phyloP scores from a whole-genome alignment of 2,113 vertebrate genomes.

The Chionodraco myersi region DNA sequence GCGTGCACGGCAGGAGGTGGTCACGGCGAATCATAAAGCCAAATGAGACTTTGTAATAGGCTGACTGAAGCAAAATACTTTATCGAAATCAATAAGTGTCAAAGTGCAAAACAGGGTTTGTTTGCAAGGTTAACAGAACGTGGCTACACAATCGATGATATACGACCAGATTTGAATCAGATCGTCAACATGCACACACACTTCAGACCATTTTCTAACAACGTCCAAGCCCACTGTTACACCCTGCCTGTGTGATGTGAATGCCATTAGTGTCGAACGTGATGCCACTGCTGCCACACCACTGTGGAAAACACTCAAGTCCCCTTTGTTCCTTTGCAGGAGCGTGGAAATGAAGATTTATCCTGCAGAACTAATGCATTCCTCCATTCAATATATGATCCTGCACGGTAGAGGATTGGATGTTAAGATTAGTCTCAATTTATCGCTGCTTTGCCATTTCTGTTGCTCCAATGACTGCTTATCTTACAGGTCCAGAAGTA shows the following conservation, averaged over 20 bases:
- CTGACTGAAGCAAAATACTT: conserved; percentile 57
- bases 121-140: conserved; percentile 49
- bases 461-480: conserved; percentile 8
- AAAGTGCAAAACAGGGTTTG: conserved; percentile 35
- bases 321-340: conserved; percentile 35
- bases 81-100: conserved; percentile 65
- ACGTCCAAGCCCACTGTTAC: not conserved
- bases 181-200: conserved; percentile 5
- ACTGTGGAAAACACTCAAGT: conserved; percentile 58
- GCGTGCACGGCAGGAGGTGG: conserved; percentile 42
- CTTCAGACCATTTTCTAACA: not conserved
- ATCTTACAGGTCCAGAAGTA: conserved; percentile 21
- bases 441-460: conserved; percentile 35
- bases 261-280: conserved; percentile 35
- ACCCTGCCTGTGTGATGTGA: conserved; percentile 16
- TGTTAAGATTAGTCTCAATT: conserved; percentile 39
- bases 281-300: not conserved
- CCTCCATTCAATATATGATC: conserved; percentile 14
- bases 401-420: conserved; percentile 16
- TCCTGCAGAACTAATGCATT: conserved; percentile 47
- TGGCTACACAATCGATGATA: conserved; percentile 35
- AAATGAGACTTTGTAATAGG: conserved; percentile 66
- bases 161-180: conserved; percentile 31
- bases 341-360: conserved; percentile 50
- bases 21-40: conserved; percentile 58